Evolutionary conservation across 2,888 invertebrate species (phyloP).

Genomic region (Adelphocoris suturalis): DNA sequence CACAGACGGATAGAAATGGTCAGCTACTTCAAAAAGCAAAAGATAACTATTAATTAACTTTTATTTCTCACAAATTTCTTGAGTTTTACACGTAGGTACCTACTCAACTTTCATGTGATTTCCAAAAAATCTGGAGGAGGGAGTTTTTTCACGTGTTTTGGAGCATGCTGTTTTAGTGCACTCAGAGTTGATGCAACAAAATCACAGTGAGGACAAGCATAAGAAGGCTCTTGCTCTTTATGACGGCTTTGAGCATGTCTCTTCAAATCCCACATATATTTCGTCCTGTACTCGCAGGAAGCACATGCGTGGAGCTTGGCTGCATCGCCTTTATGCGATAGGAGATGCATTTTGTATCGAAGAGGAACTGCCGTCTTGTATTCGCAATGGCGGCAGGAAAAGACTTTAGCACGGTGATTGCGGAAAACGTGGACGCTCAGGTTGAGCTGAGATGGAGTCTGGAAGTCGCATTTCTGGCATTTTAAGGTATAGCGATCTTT

Average conservation of each 20-base stretch:
- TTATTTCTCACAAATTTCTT: too few species aligned
- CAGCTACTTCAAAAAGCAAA: too few species aligned
- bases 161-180: neutral
- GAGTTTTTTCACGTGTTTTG: neutral
- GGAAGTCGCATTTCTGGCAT: slow-evolving; percentile 21
- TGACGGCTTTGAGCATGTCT: slow-evolving; percentile 15
- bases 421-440: neutral
- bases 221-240: neutral
- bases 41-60: too few species aligned
- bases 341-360: slow-evolving; percentile 30
- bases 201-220: slow-evolving; percentile 41
- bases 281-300: slow-evolving; percentile 30
- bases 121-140: slow-evolving; percentile 34
- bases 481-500: neutral
- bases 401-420: neutral
- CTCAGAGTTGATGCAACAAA: neutral
- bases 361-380: neutral
- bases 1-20: too few species aligned
- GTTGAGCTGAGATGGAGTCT: neutral
- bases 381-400: neutral
- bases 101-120: neutral
- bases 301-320: slow-evolving; percentile 11
- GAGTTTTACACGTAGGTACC: too few species aligned
- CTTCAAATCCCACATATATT: slow-evolving; percentile 24
- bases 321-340: neutral